These are phyloP conservation scores for Sprattus sprattus DNA, from an alignment of 2,113 vertebrate genomes.

Conservation along the genomic window DNA sequence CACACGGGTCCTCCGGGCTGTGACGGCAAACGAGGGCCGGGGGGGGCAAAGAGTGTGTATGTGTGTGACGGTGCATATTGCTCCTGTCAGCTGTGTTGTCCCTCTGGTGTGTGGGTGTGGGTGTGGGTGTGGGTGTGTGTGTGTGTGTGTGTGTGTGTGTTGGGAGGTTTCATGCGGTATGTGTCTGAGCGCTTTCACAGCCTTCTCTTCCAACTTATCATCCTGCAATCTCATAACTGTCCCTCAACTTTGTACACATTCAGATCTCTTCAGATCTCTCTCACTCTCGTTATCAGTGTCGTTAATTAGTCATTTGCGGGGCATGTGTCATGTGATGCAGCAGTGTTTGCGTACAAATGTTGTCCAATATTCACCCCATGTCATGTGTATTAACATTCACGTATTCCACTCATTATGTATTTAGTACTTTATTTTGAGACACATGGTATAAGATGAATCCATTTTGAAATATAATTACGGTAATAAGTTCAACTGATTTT, in stretches of 20 bases:
- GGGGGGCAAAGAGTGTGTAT: conserved; percentile 57
- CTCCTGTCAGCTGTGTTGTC: too few relatives aligned
- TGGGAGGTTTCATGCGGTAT: background rate
- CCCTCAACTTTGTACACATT: background rate
- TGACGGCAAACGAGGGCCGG: conserved; percentile 66
- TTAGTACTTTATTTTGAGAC: too few relatives aligned
- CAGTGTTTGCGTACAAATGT: background rate
- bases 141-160: background rate
- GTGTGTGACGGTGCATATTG: conserved; percentile 31
- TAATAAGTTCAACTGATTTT: too few relatives aligned
- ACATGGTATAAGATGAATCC: too few relatives aligned
- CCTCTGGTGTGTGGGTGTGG: background rate
- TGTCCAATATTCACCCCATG: background rate
- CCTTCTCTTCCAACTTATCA: background rate
- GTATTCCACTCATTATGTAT: background rate
- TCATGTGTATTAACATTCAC: background rate
- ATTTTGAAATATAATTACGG: too few relatives aligned
- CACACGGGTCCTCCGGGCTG: conserved; percentile 64
- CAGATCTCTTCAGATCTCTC: too few relatives aligned
- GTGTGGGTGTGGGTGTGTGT: background rate
- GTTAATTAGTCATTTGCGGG: too few relatives aligned
- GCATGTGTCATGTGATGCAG: background rate
- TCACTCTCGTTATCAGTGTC: too few relatives aligned
- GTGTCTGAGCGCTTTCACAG: background rate
- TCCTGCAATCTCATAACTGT: background rate